Evolutionary conservation across 2,113 vertebrate species (phyloP).

Genomic region (Uropsilus gracilis): DNA sequence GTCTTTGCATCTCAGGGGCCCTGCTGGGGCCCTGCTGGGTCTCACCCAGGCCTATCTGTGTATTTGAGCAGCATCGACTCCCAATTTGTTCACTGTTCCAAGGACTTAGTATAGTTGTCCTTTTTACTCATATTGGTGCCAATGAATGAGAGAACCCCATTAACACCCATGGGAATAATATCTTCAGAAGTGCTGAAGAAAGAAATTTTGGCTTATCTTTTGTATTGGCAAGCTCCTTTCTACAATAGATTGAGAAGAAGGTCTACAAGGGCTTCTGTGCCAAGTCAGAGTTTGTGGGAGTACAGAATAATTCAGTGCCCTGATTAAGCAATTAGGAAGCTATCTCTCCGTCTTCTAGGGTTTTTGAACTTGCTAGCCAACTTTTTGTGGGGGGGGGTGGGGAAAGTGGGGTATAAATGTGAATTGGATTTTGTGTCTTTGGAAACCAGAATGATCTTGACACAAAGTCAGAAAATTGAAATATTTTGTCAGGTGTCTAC

Average conservation of each 20-base stretch:
- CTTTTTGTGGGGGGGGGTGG: no score
- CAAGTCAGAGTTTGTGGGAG: rapidly evolving
- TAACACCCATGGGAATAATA: neutral
- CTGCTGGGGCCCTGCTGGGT: no score
- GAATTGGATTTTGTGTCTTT: neutral
- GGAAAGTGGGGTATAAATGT: neutral
- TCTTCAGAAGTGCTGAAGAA: neutral
- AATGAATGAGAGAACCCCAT: neutral
- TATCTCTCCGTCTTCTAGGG: neutral
- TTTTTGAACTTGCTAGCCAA: neutral
- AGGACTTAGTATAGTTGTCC: neutral
- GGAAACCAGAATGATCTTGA: neutral
- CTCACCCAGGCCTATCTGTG: neutral
- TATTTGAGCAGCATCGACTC: neutral
- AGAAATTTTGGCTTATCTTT: neutral
- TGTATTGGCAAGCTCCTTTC: neutral
- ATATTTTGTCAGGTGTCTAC: neutral
- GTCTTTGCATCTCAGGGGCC: neutral
- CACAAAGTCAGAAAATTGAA: neutral
- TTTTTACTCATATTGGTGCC: neutral
- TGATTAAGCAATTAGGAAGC: neutral
- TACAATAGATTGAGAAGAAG: neutral
- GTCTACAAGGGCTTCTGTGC: rapidly evolving
- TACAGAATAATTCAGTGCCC: neutral
- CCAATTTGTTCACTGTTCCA: no score